These are phyloP conservation scores for Montipora efflorescens DNA, from an alignment of 64 coral and sea anemone species.

Conservation along the genomic window DNA sequence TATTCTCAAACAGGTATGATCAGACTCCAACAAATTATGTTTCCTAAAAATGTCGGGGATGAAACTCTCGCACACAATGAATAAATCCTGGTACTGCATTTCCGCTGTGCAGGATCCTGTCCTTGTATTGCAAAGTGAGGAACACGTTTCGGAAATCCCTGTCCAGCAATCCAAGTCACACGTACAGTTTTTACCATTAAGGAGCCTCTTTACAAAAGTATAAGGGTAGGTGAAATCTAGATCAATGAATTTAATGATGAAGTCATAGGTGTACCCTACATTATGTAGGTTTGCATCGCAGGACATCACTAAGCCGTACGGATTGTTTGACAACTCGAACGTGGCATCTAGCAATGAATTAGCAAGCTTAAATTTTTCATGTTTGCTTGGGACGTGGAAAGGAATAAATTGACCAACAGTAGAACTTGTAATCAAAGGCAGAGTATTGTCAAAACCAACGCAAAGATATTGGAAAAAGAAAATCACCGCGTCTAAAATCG, in stretches of 20 bases:
- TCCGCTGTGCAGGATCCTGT: conserved; percentile 56
- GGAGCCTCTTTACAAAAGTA: conserved; percentile 1
- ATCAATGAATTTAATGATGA: conserved; percentile 68
- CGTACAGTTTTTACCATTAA: conserved; percentile 34
- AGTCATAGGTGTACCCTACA: conserved; percentile 70
- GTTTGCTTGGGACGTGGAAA: conserved; percentile 40
- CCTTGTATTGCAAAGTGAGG: conserved; percentile 46
- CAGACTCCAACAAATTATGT: not conserved
- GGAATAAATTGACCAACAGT: conserved; percentile 48
- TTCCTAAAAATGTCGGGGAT: conserved; percentile 37
- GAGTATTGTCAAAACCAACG: not conserved
- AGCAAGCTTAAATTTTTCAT: conserved; percentile 63
- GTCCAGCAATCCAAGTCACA: conserved; percentile 20
- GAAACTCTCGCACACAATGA: conserved; percentile 57
- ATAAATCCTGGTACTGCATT: conserved; percentile 45
- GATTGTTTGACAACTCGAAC: conserved; percentile 52
- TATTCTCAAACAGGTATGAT: conserved; percentile 1
- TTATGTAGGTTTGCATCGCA: conserved; percentile 88
- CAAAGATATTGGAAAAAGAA: not conserved
- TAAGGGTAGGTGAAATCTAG: conserved; percentile 63
- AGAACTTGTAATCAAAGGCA: conserved; percentile 9
- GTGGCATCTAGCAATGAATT: conserved; percentile 64
- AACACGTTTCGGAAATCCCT: conserved; percentile 17
- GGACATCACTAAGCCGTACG: conserved; percentile 65
- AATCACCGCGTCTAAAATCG: not conserved